A percentile compares a stretch with the other conserved stretches of the same genome.
Conservation (phyloP, 2,797 vertebrate genomes). For the Enteromius anoplus region DNA sequence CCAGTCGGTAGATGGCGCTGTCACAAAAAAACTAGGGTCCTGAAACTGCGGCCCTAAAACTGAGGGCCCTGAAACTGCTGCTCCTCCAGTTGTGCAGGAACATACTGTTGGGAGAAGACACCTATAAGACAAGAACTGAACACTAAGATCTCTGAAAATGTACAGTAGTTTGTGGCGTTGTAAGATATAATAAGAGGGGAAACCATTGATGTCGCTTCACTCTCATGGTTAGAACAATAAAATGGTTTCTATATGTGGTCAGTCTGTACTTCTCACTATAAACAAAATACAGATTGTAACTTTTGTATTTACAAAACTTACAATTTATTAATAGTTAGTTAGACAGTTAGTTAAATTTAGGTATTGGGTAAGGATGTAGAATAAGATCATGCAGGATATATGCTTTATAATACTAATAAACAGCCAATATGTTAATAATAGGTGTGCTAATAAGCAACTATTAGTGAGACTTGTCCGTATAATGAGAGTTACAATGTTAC, state of each 20-base stretch:
- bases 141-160: not conserved
- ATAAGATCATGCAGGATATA: not conserved
- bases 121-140: not conserved
- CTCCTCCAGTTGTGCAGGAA: too few relatives aligned
- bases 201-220: not conserved
- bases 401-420: not conserved
- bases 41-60: too few relatives aligned
- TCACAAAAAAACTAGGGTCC: too few relatives aligned
- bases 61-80: too few relatives aligned
- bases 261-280: not conserved
- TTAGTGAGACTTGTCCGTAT: not conserved
- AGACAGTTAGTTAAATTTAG: not conserved
- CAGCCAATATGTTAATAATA: not conserved
- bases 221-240: not conserved
- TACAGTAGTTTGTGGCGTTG: not conserved
- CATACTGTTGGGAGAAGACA: too few relatives aligned
- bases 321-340: not conserved
- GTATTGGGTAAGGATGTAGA: not conserved
- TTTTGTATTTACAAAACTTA: not conserved
- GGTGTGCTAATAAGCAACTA: not conserved
- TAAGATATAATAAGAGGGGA: not conserved
- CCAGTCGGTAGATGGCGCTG: too few relatives aligned
- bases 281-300: not conserved
- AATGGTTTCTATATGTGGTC: not conserved
- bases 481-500: not conserved